Evolutionary conservation across 2,888 invertebrate genomes (phyloP), one percentile per base, ranked within the genome.

Genomic region (Rhagophthalmus giganteus): DNA sequence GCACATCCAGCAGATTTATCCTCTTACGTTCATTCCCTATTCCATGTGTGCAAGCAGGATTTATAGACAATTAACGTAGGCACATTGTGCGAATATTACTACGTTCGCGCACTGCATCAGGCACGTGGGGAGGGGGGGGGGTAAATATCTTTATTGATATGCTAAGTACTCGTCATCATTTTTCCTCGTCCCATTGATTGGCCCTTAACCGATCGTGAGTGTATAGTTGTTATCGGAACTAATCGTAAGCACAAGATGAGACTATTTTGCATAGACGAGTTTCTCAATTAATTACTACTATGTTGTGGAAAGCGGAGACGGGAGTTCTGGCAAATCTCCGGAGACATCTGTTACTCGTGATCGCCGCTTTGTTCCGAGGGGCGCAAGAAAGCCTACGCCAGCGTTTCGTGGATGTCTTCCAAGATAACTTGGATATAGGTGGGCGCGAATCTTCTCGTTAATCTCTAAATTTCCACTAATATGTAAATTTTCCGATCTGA

Each of bases 1-100:
- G 33, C 41, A 55, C 50, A 45, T 48, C 41, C 55, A 40, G 38
- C 39, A 57, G 49, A 55, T 57, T 57, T 55, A 55, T 55, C 40
- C 46, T 31, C 47, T 32, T 39, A 33, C 28, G 46, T 32, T 37
- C 40, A 31, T 49, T 49, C 40, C 14, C 32, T 33, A 34, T 53
- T 52, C 42, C 52, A 45, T 54, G 46, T 47, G 42, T 45, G 45
- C 45, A 27, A 27, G 37, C 52, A 35, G 20, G 55, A 62, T 62
- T 60, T 62, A 59, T 62, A 47, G 57, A 57, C 59, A 61, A 62
- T 62, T 62, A 62, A 58, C 52, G 46, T 42, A n/a, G n/a, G n/a
- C n/a, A 38, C 55, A 55, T 58, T 56, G 59, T 54, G 50, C 46
- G 50, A 48, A 47, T 35, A 20, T 20, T n/a, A n/a, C 40, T 30